These are phyloP conservation scores for Lordiphosa andalusiaca DNA, from an alignment of 2,888 invertebrate genomes.

Conservation along the genomic window DNA sequence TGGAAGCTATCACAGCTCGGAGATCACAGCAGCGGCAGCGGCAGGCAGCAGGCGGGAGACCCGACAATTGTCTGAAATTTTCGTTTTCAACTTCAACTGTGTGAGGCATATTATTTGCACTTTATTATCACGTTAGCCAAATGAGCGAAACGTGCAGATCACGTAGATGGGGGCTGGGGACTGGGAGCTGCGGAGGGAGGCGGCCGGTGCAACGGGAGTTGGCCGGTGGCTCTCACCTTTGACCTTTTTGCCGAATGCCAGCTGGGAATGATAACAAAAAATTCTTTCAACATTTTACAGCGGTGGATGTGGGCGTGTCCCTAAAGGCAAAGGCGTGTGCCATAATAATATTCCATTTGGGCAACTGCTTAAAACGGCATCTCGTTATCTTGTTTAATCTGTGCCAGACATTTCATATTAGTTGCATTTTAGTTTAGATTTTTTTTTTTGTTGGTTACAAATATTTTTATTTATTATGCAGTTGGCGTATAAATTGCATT, in stretches of 20 bases:
- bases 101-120: conserved; percentile 80
- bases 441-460: conserved; percentile 14
- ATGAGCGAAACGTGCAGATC: conserved; percentile 76
- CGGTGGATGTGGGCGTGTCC: conserved; percentile 25
- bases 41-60: conserved; percentile 4
- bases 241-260: conserved; percentile 46
- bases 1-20: conserved; percentile 42
- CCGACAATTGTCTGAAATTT: conserved; percentile 57
- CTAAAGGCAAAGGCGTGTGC: conserved; percentile 23
- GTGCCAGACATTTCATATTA: conserved; percentile 36
- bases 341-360: conserved; percentile 22
- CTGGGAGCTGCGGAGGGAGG: conserved; percentile 3
- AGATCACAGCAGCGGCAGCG: conserved; percentile 34
- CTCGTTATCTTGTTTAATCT: conserved; percentile 32
- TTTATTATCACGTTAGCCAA: conserved; percentile 80
- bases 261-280: conserved; percentile 33
- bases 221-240: conserved; percentile 62
- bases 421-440: conserved; percentile 20
- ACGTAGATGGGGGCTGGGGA: conserved; percentile 19
- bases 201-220: conserved; percentile 4
- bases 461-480: conserved; percentile 26
- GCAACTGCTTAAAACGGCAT: conserved; percentile 29
- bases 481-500: conserved; percentile 32
- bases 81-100: conserved; percentile 51
- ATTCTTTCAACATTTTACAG: conserved; percentile 7